Evolutionary conservation across 2,113 vertebrate genomes (phyloP).

Genomic region (Atractosteus spatula): DNA sequence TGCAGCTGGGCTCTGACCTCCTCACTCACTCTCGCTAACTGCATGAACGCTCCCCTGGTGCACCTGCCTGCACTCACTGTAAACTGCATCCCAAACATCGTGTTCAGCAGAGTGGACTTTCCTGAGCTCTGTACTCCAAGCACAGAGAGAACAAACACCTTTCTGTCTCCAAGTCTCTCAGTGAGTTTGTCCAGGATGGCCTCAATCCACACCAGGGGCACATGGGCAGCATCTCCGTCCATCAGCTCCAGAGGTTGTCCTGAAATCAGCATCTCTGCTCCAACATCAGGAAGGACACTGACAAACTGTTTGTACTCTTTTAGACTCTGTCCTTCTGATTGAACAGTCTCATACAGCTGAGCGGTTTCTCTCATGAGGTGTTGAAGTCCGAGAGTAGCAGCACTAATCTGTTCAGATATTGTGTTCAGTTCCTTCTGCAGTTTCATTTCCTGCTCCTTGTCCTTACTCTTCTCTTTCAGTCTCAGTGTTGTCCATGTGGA

Average conservation of each 20-base stretch:
- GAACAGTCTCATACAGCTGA: slow-evolving; percentile 57
- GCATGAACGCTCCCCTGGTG: too few species aligned
- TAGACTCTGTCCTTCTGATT: slow-evolving; percentile 24
- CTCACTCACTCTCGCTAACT: too few species aligned
- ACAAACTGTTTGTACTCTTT: background rate
- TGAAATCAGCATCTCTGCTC: slow-evolving; percentile 50
- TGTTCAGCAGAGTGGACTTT: too few species aligned
- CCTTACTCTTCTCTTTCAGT: background rate
- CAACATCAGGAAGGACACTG: too few species aligned
- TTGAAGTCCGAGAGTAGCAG: slow-evolving; percentile 53
- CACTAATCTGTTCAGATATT: slow-evolving; percentile 18
- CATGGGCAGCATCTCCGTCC: slow-evolving; percentile 53
- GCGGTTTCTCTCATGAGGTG: slow-evolving; percentile 62
- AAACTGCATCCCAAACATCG: too few species aligned
- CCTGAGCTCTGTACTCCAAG: too few species aligned
- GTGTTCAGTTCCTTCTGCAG: slow-evolving; percentile 4
- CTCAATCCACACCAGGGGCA: slow-evolving; percentile 57
- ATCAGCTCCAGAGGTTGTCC: slow-evolving; percentile 63
- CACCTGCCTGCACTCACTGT: too few species aligned
- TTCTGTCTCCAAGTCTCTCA: too few species aligned
- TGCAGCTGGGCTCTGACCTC: slow-evolving; percentile 29
- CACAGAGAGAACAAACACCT: too few species aligned
- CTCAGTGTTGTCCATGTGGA: slow-evolving; percentile 17
- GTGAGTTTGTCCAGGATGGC: slow-evolving; percentile 48
- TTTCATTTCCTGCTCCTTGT: background rate